Evolutionary conservation across 2,888 invertebrate species (phyloP).

Genomic region (Drosophila nigricruria): DNA sequence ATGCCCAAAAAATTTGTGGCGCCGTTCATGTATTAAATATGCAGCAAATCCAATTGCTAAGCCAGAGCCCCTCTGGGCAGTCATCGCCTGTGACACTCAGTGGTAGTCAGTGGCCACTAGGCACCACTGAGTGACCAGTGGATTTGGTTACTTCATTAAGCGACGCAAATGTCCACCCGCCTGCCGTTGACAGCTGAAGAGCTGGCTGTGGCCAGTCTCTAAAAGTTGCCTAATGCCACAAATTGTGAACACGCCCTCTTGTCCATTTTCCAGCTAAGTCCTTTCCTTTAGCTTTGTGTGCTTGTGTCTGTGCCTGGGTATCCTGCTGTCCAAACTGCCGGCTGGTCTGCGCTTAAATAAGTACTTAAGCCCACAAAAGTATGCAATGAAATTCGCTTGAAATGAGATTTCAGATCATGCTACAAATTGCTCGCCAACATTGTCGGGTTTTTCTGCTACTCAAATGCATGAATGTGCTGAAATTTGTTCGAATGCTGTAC

Average conservation of each 20-base stretch:
- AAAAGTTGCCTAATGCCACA: conserved; percentile 74
- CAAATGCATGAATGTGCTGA: conserved; percentile 43
- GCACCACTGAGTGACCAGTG: conserved; percentile 60
- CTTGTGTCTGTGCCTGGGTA: conserved; percentile 18
- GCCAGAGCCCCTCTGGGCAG: conserved; percentile 29
- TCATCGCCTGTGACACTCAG: conserved; percentile 2
- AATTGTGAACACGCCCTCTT: conserved; percentile 50
- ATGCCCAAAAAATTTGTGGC: conserved; percentile 65
- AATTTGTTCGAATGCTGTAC: conserved; percentile 2
- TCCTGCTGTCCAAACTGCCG: conserved; percentile 26
- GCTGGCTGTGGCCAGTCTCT: conserved; percentile 43
- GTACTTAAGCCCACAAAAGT: conserved; percentile 78
- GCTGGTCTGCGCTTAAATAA: conserved; percentile 62
- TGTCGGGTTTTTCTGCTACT: conserved; percentile 17
- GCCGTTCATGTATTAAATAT: conserved; percentile 78
- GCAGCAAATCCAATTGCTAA: conserved; percentile 77
- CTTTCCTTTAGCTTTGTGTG: not conserved
- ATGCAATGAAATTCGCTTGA: conserved; percentile 74
- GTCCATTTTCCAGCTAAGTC: conserved; percentile 37
- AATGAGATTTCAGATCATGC: conserved; percentile 69
- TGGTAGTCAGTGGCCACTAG: conserved; percentile 15
- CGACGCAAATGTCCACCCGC: conserved; percentile 24
- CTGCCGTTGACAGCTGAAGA: conserved; percentile 69
- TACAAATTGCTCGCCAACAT: conserved; percentile 56
- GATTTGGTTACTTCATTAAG: conserved; percentile 77